Evolutionary conservation across 2,888 invertebrate genomes (phyloP), one percentile per base, ranked within the genome.

Genomic region (Cataglyphis rosenhaueri): DNA sequence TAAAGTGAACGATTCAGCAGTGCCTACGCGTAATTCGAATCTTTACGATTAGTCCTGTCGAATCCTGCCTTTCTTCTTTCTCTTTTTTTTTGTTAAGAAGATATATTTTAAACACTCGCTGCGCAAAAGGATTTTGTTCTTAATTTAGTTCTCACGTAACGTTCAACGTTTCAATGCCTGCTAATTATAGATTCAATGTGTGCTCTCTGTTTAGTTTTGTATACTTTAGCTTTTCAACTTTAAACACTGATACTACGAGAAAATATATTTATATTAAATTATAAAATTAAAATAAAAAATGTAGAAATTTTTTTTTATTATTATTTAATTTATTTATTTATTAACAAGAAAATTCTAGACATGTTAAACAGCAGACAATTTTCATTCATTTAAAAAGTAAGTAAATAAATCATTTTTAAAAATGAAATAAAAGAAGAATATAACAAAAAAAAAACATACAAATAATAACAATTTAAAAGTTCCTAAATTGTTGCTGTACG

Each of bases 111-210:
- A 64, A 41, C 55, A 38, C 64, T 48, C 59, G 66, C 29, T 18
- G 78, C n/a, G 48, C 48, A n/a, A 52, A 70, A 71, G 44, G 71
- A 79, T 79, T 71, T 68, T 12, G 78, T 79, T 79, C 87, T 88
- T 82, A 70, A 86, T 85, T 88, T 88, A 87, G 87, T 87, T 81
- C 68, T 82, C 84, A 88, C 85, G 88, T 89, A 89, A 89, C 86
- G 86, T 89, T 84, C 79, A 82, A 78, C 70, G 78, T 78, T 89
- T 81, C 89, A 84, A 82, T 84, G 76, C 29, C 48, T n/a, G 88
- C 88, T 89, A 90, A 89, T 90, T 89, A 90, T 89, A 89, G 90
- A 70, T 84, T 90, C 59, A 44, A 70, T 85, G 88, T 84, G 86
- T 84, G 86, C 81, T 89, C 84, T 85, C 65, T 86, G 79, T 59